Conservation (phyloP, 2,113 vertebrate species). For the Benitochromis conjunctus region DNA sequence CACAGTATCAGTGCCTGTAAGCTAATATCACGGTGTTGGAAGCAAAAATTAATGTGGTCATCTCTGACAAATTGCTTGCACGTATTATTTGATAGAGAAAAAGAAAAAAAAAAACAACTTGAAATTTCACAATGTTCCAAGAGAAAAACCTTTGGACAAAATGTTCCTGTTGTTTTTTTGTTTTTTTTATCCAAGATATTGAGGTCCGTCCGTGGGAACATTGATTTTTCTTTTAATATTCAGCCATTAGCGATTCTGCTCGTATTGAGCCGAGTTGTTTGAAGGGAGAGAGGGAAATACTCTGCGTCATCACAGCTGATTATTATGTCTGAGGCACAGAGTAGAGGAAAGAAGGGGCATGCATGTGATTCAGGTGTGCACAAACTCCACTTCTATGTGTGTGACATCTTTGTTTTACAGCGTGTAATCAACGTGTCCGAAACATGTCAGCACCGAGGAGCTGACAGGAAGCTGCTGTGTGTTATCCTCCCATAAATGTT, state of each 20-base stretch:
- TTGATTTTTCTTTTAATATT: not conserved
- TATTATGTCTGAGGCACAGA: not conserved
- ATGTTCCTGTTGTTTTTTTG: not conserved
- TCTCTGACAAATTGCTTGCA: not conserved
- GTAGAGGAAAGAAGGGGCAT: not conserved
- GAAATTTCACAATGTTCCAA: not conserved
- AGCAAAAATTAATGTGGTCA: not conserved
- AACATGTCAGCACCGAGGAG: not conserved
- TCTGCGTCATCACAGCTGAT: not conserved
- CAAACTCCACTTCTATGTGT: not conserved
- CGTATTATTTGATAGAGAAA: not conserved
- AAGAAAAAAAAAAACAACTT: fast-evolving
- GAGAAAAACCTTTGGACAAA: not conserved
- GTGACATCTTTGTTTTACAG: not conserved
- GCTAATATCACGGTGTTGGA: not conserved
- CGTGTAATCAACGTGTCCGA: not conserved
- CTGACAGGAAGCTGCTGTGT: not conserved
- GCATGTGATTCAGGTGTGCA: not conserved
- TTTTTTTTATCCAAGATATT: not conserved
- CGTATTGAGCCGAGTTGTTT: not conserved
- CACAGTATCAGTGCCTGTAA: not conserved
- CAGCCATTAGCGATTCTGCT: not conserved
- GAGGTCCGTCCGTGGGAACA: not conserved
- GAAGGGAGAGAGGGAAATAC: not conserved
- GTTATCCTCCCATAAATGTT: not conserved